Evolutionary conservation across 2,797 vertebrate species (phyloP).

Genomic region (Zenarchopterus dispar): DNA sequence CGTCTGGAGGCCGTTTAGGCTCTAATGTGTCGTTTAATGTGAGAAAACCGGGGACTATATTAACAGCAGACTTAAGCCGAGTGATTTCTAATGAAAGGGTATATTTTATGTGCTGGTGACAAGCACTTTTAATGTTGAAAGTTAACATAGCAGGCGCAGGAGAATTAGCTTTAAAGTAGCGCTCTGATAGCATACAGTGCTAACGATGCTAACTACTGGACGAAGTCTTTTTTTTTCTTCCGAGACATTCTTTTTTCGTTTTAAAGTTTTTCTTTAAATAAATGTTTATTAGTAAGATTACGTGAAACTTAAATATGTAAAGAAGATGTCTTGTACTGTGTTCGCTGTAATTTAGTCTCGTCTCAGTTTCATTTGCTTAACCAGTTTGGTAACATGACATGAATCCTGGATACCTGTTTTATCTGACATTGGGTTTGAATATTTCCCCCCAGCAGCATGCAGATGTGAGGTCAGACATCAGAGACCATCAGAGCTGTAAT

Average conservation of each 20-base stretch:
- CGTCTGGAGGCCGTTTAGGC: conserved; percentile 60
- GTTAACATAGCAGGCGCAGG: not conserved
- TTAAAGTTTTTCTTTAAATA: too few species aligned
- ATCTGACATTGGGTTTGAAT: conserved; percentile 13
- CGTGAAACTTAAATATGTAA: too few species aligned
- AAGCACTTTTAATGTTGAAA: not conserved
- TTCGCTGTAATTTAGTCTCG: not conserved
- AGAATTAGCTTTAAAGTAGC: conserved; percentile 3
- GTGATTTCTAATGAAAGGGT: rapidly evolving
- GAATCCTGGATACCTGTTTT: conserved; percentile 7
- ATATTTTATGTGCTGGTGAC: not conserved
- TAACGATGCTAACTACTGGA: conserved; percentile 46
- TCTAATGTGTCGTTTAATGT: conserved; percentile 2
- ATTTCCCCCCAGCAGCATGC: conserved; percentile 53
- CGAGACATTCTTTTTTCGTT: not conserved
- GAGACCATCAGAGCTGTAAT: conserved; percentile 17
- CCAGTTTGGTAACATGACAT: conserved; percentile 44
- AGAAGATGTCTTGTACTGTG: too few species aligned
- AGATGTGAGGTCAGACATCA: conserved; percentile 60
- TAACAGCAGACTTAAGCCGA: rapidly evolving
- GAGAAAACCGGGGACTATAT: not conserved
- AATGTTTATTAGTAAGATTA: too few species aligned
- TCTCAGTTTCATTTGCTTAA: conserved; percentile 26
- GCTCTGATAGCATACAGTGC: conserved; percentile 45
- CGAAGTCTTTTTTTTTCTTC: not conserved